These are phyloP conservation scores for Micropoecilia bifurca DNA, from an alignment of 2,797 vertebrate genomes.

Conservation along the genomic window DNA sequence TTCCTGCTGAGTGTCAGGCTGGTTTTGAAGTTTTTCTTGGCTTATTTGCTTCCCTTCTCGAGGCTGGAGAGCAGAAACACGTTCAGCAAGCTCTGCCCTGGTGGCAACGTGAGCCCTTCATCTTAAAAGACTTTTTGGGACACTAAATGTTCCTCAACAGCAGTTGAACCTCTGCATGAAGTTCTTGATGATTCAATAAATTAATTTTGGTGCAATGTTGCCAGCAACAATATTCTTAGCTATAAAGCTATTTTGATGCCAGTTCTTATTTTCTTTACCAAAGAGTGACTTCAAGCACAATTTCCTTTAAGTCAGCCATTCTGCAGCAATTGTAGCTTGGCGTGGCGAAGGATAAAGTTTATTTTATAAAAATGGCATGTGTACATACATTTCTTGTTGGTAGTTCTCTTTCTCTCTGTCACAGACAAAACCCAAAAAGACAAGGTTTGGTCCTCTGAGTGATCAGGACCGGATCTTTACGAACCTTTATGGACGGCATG, in stretches of 20 bases:
- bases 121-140: neutral
- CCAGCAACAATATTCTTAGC: neutral
- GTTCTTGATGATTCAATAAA: neutral
- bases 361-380: neutral
- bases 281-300: neutral
- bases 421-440: constrained; percentile 83
- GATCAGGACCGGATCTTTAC: constrained; percentile 96
- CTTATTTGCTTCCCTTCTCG: neutral
- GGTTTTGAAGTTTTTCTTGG: neutral
- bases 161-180: neutral
- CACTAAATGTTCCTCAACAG: neutral
- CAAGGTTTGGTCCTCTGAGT: constrained; percentile 91
- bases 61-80: neutral
- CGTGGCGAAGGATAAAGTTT: neutral
- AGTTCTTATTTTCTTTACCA: neutral
- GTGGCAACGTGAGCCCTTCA: neutral
- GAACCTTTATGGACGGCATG: constrained; percentile 94
- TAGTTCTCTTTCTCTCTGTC: neutral
- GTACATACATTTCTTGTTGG: neutral
- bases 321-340: neutral
- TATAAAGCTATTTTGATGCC: neutral
- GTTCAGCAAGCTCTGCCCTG: neutral
- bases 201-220: neutral
- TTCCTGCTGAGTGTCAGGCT: neutral
- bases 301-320: neutral